Evolutionary conservation across 2,797 vertebrate species (phyloP).

Genomic region (Spinus pinus): DNA sequence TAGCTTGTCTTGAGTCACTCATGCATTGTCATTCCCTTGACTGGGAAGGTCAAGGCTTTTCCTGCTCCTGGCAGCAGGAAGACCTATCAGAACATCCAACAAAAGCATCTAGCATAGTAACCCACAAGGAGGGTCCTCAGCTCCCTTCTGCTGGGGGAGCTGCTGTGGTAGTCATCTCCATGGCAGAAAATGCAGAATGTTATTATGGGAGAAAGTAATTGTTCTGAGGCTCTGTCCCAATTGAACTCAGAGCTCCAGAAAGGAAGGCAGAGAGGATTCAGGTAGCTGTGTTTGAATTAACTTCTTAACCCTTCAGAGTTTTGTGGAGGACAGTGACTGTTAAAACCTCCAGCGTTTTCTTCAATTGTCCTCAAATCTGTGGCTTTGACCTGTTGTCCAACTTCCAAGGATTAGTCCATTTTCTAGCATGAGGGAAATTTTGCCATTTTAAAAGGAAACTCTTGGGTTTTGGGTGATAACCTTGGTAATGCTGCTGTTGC

Average conservation of each 20-base stretch:
- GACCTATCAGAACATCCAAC: fast-evolving
- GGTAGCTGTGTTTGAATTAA: neutral
- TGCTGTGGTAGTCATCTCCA: neutral
- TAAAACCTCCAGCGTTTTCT: neutral
- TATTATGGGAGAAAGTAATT: constrained; percentile 55
- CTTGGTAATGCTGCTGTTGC: neutral
- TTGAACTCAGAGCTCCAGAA: constrained; percentile 53
- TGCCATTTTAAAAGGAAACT: neutral
- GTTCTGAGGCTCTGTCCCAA: constrained; percentile 25
- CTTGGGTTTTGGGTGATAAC: neutral
- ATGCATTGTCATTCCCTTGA: fast-evolving
- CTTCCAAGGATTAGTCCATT: neutral
- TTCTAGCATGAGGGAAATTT: neutral
- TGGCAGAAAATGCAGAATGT: constrained; percentile 42
- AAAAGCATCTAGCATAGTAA: neutral
- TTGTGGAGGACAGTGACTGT: neutral
- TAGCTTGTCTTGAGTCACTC: neutral
- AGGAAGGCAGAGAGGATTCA: constrained; percentile 19
- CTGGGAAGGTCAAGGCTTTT: neutral
- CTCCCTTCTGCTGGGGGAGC: neutral
- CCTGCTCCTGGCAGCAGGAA: neutral
- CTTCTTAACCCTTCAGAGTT: neutral
- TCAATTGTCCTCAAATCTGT: neutral
- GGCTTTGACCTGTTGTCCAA: neutral
- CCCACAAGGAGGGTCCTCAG: neutral